Percentiles rank a stretch among this genome's conserved stretches.
Evolutionary conservation across 1,140 invertebrate species (phyloP).

Genomic region (Bacillus rossius): DNA sequence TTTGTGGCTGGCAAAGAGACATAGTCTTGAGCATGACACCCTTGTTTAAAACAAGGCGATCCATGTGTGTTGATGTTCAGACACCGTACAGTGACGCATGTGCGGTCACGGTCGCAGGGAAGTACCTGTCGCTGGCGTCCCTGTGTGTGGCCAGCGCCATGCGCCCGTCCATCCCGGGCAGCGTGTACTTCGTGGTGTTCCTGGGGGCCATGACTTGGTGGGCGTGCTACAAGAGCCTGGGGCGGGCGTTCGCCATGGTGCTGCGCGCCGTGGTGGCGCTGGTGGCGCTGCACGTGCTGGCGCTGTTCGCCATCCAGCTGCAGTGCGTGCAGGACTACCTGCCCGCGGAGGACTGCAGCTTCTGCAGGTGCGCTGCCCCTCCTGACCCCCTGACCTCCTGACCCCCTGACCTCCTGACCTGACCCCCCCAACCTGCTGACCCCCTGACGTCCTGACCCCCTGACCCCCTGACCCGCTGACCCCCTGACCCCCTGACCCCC

Average conservation of each 20-base stretch:
- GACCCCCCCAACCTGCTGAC: too few species aligned
- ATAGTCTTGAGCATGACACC: too few species aligned
- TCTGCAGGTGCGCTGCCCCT: conserved; percentile 10
- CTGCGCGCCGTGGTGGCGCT: conserved; percentile 66
- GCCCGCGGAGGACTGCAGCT: conserved; percentile 35
- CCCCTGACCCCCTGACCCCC: too few species aligned
- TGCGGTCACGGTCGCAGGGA: conserved; percentile 16
- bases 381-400: too few species aligned
- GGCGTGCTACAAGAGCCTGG: conserved; percentile 71
- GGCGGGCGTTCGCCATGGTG: conserved; percentile 64
- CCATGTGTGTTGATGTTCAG: too few species aligned
- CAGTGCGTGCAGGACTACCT: conserved; percentile 76
- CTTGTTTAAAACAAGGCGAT: too few species aligned
- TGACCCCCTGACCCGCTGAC: too few species aligned
- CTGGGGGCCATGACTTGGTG: conserved; percentile 81
- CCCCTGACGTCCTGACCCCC: too few species aligned
- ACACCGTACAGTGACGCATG: too few species aligned
- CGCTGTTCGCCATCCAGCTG: conserved; percentile 82
- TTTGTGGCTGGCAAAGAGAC: too few species aligned
- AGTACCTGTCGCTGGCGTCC: conserved; percentile 47
- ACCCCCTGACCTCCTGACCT: too few species aligned
- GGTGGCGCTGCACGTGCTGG: conserved; percentile 66
- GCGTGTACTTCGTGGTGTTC: conserved; percentile 84
- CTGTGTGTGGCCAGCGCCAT: conserved; percentile 73
- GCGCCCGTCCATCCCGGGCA: conserved; percentile 69